phyloP scores from a whole-genome alignment of 1,140 invertebrate species.

The Platyura marginata region DNA sequence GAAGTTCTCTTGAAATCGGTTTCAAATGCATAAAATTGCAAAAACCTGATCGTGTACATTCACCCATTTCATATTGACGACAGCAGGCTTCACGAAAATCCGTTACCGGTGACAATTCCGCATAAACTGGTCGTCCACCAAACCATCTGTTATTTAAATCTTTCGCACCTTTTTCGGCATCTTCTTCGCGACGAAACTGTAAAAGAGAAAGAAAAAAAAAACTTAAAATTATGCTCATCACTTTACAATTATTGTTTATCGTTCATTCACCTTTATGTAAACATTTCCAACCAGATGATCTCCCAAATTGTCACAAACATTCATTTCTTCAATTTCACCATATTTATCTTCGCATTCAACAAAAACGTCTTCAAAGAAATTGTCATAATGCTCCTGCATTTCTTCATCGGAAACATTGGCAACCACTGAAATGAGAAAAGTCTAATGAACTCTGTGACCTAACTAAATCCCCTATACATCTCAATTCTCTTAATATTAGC shows the following conservation, averaged over 20 bases:
- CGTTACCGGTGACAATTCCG: conserved; percentile 94
- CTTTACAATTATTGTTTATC: too few relatives aligned
- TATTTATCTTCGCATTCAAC: conserved; percentile 97
- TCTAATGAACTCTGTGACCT: too few relatives aligned
- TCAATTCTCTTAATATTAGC: too few relatives aligned
- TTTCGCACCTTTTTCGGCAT: conserved; percentile 91
- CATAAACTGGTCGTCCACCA: conserved; percentile 93
- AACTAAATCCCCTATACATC: too few relatives aligned
- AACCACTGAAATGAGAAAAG: conserved; percentile 49
- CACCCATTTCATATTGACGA: conserved; percentile 97
- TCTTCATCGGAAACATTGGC: conserved; percentile 90
- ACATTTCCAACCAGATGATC: conserved; percentile 98
- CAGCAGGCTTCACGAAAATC: conserved; percentile 99
- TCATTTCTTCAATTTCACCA: conserved; percentile 99
- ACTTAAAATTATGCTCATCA: neutral
- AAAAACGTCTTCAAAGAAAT: conserved; percentile 99
- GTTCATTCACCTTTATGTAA: conserved; percentile 70
- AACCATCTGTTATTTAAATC: conserved; percentile 99
- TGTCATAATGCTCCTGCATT: conserved; percentile 98
- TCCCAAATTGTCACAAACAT: conserved; percentile 97
- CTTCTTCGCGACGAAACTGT: conserved; percentile 91
- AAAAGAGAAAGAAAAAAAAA: conserved; percentile 9
- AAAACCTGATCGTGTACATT: conserved; percentile 94
- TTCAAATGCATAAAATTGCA: conserved; percentile 99
- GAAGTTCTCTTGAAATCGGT: conserved; percentile 84